These are phyloP conservation scores for Chunga burmeisteri DNA, from an alignment of 2,113 vertebrate genomes.

Conservation along the genomic window DNA sequence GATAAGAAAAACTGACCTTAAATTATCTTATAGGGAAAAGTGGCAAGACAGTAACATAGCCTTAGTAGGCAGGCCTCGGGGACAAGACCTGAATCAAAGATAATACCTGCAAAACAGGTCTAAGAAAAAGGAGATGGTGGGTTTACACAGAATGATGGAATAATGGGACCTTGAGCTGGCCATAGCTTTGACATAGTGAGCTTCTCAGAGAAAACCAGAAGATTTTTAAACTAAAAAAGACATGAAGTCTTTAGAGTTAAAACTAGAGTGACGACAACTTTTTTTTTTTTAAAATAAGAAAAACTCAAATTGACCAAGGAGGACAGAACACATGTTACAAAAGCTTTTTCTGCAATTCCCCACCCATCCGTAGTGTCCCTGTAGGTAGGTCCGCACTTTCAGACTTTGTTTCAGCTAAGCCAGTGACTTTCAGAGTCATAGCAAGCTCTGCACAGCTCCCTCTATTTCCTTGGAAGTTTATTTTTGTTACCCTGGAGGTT, in stretches of 20 bases:
- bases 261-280: not conserved
- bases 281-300: not conserved
- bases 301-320: not conserved
- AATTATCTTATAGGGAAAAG: not conserved
- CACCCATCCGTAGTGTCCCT: not conserved
- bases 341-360: not conserved
- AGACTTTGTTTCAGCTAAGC: not conserved
- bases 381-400: fast-evolving
- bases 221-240: not conserved
- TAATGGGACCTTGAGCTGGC: not conserved
- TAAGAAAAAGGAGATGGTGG: not conserved
- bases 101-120: not conserved
- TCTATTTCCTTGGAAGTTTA: not conserved
- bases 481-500: not conserved
- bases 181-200: not conserved
- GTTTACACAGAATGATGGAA: not conserved
- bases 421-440: not conserved
- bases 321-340: not conserved
- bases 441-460: not conserved
- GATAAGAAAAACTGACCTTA: not conserved
- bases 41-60: not conserved
- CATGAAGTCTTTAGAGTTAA: not conserved
- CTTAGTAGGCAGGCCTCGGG: not conserved
- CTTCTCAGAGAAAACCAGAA: not conserved
- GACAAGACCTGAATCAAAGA: not conserved